Percentiles rank a stretch among this genome's conserved stretches.
Conservation (phyloP, 2,888 invertebrate species). For the Teinopalpus imperialis region DNA sequence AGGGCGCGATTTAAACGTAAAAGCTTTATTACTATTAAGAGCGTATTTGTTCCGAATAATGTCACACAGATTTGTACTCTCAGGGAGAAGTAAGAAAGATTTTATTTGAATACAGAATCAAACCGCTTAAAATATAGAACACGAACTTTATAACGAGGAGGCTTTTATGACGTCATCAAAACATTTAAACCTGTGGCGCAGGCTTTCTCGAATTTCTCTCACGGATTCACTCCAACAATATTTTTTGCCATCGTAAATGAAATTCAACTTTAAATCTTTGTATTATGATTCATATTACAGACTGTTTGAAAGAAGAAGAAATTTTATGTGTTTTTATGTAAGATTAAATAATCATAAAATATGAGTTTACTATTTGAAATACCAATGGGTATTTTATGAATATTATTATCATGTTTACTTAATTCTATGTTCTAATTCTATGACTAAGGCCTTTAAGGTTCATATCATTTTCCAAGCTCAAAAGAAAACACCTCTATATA, state of each 20-base stretch:
- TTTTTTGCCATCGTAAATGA: conserved; percentile 17
- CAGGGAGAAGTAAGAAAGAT: conserved; percentile 25
- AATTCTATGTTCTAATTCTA: too few relatives aligned
- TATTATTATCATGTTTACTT: not conserved
- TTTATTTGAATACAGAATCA: conserved; percentile 25
- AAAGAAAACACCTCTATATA: too few relatives aligned
- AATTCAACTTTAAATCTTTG: conserved; percentile 22
- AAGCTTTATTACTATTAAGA: conserved; percentile 41
- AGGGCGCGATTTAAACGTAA: conserved; percentile 42
- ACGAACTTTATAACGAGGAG: conserved; percentile 54
- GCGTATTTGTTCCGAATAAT: conserved; percentile 32
- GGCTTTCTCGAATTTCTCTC: conserved; percentile 40
- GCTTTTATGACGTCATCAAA: conserved; percentile 67
- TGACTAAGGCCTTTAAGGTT: too few relatives aligned
- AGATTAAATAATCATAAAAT: conserved; percentile 15
- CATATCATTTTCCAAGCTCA: too few relatives aligned
- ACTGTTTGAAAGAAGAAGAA: too few relatives aligned
- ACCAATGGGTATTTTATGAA: not conserved
- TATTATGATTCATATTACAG: not conserved
- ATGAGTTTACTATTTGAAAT: too few relatives aligned
- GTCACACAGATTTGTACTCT: conserved; percentile 17
- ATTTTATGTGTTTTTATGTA: not conserved
- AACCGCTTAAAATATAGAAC: conserved; percentile 50
- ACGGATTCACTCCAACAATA: conserved; percentile 36
- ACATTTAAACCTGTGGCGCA: conserved; percentile 54